Evolutionary conservation across 2,113 vertebrate species (phyloP), one percentile per base, ranked within the genome.

Genomic region (Tragelaphus scriptus): DNA sequence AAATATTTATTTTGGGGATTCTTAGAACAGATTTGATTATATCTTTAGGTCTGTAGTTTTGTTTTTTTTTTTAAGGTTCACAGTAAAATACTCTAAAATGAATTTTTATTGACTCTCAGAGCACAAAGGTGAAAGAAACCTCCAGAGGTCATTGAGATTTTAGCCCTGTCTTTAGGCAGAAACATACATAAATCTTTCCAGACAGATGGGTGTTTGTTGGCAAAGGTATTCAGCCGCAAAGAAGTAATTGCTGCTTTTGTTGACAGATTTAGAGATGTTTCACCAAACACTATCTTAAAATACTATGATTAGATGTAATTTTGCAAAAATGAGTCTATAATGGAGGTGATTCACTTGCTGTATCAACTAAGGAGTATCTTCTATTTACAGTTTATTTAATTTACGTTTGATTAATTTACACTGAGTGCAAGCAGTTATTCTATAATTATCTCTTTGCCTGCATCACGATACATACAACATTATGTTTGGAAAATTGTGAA

Each of bases 241-340:
- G 84, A 94, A 97, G 95, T 97, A 98, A 98, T 98, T 63, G 7
- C 91, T 95, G 96, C 91, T 94, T 98, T 98, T 98, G 98, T 98
- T 98, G 98, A 98, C 98, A 98, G 98, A 98, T 98, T 98, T 98
- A 97, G 95, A 98, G 97, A 97, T 98, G 97, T 97, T 98, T 97
- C 98, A 97, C 98, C 97, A 98, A 98, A 98, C 65, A 65, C 91
- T 85, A 96, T 98, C 95, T 97, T 98, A 97, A 98, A 98, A 97
- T 96, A 97, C 96, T 97, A 97, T 98, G 98, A 98, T 98, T 98
- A 98, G 97, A 97, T 97, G 97, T 98, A 98, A 98, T 98, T 98
- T 98, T 95, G 91, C 89, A 98, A 98, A 98, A 98, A 97, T 96
- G 96, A 98, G 97, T 93, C 97, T 97, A 71, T 98, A 98, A 98